Evolutionary conservation across 2,797 vertebrate species (phyloP), one percentile per base, ranked within the genome.

Genomic region (Glossophaga mutica): DNA sequence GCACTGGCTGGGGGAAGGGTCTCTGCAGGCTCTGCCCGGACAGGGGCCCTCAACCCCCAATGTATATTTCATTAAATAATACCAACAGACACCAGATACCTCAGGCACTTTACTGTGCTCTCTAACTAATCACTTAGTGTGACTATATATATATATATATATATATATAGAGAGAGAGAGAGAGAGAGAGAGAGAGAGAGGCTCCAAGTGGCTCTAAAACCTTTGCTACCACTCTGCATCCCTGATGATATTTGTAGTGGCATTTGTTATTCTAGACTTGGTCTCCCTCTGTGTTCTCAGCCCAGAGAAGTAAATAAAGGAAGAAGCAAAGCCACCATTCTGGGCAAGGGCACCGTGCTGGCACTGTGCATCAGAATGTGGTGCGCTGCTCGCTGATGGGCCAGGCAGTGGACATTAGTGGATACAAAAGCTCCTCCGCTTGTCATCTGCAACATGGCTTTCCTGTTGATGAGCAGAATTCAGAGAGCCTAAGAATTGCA

Each of bases 391-490:
- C 12, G 15, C 82, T 81, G 57, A 42, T 52, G 86, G 92, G 48
- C 22, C 95, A 87, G 86, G 55, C 84, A 29, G 67, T 71, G 71
- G 52, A 67, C 95, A 79, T 70, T 37, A 85, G 68, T 46, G 48
- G 87, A 55, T 85, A 90, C 71, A 82, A 76, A 88, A 90, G 83
- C 55, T 89, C 93, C 83, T 67, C 32, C 1, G 21, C 91, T 81
- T 82, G 74, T 88, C 62, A 0, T 82, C 76, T 78, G 79, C 70
- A 84, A 42, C 86, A 34, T 67, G 90, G 48, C 86, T 95, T 95
- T 29, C 79, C 74, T 71, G 73, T 44, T 78, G 89, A 96, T 95
- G 96, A 96, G 95, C 79, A 87, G 93, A 57, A 94, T 87, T 95
- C 95, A 78, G 39, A 92, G 59, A 50, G 90, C 82, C 82, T 32